Conservation (phyloP, 2,797 vertebrate species). For the Alca torda region DNA sequence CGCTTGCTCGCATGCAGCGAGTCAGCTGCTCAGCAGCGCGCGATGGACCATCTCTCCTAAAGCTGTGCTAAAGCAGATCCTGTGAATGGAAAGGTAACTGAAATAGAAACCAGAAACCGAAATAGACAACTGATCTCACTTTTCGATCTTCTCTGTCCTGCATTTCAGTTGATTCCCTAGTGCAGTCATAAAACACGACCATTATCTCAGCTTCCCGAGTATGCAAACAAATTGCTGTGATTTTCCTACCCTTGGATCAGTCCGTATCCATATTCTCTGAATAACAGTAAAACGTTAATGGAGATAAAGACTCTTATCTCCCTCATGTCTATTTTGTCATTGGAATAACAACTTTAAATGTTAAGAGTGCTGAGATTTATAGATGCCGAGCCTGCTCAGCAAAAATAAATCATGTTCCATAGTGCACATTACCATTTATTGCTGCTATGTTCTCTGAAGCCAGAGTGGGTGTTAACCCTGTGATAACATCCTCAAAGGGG, state of each 20-base stretch:
- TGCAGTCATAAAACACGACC: conserved; percentile 1
- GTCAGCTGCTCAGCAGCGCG: neutral
- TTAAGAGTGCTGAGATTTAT: conserved; percentile 66
- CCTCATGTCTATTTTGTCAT: conserved; percentile 67
- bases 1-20: neutral
- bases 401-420: conserved; percentile 56
- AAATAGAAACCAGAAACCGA: conserved; percentile 22
- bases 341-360: conserved; percentile 66
- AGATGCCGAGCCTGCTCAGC: conserved; percentile 44
- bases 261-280: conserved; percentile 53
- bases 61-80: neutral
- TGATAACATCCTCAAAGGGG: conserved; percentile 23
- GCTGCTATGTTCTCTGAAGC: neutral
- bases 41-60: neutral
- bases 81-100: neutral
- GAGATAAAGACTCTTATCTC: conserved; percentile 67
- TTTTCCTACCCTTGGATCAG: conserved; percentile 52
- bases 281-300: conserved; percentile 69
- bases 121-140: neutral
- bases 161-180: conserved; percentile 1
- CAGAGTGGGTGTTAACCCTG: conserved; percentile 28
- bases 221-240: conserved; percentile 59
- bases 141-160: conserved; percentile 21
- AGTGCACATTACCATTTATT: conserved; percentile 12
- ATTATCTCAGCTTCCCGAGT: conserved; percentile 37